Conservation (phyloP, 2,113 vertebrate genomes). For the Heteronetta atricapilla region DNA sequence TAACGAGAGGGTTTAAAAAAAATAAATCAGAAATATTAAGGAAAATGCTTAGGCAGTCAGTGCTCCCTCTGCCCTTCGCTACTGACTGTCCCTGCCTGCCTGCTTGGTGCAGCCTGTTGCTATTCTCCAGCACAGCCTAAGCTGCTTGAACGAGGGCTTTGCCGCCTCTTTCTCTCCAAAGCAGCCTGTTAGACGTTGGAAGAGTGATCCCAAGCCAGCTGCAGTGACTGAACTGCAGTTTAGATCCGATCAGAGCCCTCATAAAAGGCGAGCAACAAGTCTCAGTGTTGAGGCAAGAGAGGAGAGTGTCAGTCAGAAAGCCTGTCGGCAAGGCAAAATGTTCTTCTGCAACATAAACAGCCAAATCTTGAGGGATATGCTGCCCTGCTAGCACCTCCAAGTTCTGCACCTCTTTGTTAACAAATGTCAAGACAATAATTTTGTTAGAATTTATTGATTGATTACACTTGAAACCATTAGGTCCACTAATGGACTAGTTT, state of each 20-base stretch:
- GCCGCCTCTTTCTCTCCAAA: neutral
- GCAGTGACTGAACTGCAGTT: neutral
- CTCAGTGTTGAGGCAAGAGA: fast-evolving
- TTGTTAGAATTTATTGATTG: neutral
- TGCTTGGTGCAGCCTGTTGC: no score
- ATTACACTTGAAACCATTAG: neutral
- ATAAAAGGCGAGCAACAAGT: neutral
- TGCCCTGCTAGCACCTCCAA: neutral
- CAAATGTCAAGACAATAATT: neutral
- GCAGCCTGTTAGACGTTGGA: neutral
- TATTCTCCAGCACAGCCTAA: neutral
- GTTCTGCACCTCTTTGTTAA: neutral
- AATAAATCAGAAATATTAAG: fast-evolving
- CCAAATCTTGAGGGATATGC: fast-evolving
- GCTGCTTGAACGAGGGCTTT: neutral
- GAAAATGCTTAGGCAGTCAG: fast-evolving
- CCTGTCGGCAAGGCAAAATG: neutral
- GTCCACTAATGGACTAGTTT: neutral
- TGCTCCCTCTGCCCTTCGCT: fast-evolving
- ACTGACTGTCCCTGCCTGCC: neutral
- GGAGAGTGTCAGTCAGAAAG: neutral
- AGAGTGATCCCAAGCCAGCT: neutral
- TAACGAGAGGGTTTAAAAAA: neutral
- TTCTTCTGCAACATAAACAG: neutral
- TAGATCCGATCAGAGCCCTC: neutral